Conservation (phyloP, 2,888 invertebrate species). For the Drosophila picticornis region DNA sequence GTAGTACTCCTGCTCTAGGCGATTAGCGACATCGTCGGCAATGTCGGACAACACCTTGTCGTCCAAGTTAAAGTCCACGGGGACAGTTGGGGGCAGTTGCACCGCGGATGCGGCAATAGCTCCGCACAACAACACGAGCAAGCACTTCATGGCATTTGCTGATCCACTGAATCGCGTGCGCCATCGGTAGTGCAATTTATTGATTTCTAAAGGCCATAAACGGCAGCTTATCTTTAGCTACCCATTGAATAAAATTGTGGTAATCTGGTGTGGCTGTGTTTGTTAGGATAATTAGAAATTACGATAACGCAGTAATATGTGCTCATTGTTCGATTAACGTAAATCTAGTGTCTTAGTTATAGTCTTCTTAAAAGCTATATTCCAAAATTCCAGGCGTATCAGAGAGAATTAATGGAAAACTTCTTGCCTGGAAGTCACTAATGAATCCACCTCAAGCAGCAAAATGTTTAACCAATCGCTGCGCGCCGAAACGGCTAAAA, state of each 20-base stretch:
- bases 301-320: neutral
- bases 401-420: slow-evolving; percentile 16
- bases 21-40: slow-evolving; percentile 70
- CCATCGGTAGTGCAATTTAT: slow-evolving; percentile 51
- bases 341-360: neutral
- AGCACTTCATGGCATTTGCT: slow-evolving; percentile 52
- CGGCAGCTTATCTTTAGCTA: slow-evolving; percentile 24
- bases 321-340: neutral
- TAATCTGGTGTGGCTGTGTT: slow-evolving; percentile 84
- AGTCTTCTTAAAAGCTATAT: neutral
- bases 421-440: slow-evolving; percentile 47
- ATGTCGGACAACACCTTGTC: slow-evolving; percentile 73
- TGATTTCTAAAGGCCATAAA: slow-evolving; percentile 37
- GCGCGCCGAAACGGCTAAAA: slow-evolving; percentile 10
- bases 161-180: slow-evolving; percentile 30
- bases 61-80: slow-evolving; percentile 59
- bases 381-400: neutral
- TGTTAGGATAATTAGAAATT: neutral
- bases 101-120: slow-evolving; percentile 57
- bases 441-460: slow-evolving; percentile 30
- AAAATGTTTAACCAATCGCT: slow-evolving; percentile 43
- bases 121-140: slow-evolving; percentile 53
- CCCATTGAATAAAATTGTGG: slow-evolving; percentile 12
- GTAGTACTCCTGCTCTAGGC: slow-evolving; percentile 75
- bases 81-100: slow-evolving; percentile 66